phyloP scores from a whole-genome alignment of 2,113 vertebrate species.

The Felis chaus region DNA sequence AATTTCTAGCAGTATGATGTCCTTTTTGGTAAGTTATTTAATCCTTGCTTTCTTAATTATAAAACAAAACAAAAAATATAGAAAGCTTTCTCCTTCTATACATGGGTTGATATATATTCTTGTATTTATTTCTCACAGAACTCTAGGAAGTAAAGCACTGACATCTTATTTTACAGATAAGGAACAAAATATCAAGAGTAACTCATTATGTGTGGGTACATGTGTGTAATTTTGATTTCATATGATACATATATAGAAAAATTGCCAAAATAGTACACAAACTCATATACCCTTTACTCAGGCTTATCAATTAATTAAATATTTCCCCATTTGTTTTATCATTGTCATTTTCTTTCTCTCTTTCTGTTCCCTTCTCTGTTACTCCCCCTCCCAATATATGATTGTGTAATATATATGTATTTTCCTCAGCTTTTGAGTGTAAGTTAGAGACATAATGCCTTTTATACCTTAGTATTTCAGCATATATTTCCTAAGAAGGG shows the following conservation, averaged over 20 bases:
- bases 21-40: neutral
- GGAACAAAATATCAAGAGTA: neutral
- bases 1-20: neutral
- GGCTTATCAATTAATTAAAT: neutral
- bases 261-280: neutral
- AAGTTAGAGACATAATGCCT: neutral
- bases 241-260: neutral
- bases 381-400: neutral
- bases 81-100: neutral
- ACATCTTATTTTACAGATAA: neutral
- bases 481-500: neutral
- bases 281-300: neutral
- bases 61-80: neutral
- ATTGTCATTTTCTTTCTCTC: neutral
- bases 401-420: neutral
- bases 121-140: neutral
- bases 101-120: neutral
- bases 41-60: neutral
- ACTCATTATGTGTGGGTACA: neutral
- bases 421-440: neutral
- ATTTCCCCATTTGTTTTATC: neutral
- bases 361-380: neutral
- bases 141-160: neutral
- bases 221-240: neutral
- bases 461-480: neutral